Base-by-base conservation (phyloP, 1,140 invertebrate species). In the Ceratoteleas bidentatus region DNA sequence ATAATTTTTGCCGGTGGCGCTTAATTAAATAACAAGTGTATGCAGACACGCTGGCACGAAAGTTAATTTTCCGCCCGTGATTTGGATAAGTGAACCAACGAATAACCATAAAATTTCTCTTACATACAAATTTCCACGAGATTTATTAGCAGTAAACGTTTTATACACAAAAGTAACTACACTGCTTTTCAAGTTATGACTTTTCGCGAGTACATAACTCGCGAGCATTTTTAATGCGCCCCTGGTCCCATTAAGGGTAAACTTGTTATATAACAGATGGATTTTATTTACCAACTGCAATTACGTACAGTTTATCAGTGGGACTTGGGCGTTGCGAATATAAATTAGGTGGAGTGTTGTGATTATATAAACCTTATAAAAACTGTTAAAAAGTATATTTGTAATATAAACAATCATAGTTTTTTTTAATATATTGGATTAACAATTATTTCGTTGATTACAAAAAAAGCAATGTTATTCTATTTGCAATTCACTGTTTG, bases 71-170 rank as follows among this genome's bases (percentile, higher is more conserved):
- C 36, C 34, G 32, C 15, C 34, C 61, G 36, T 54, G 61, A 65
- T 65, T 65, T 65, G 61, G 61, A 65, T 53, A 65, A 65, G 61
- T 53, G 49, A 53, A 53, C 49, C 53, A 33, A 11, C 7, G 61
- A n/a, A 36, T 50, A 53, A 65, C 34, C 34, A 43, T 65, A 53
- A 65, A 65, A 53, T 65, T 40, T 54, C 61, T 53, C 50, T 53
- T 15, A 53, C 14, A 53, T 43, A 65, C 50, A 65, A 65, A 65
- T 53, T 52, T 65, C 16, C 34, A n/a, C 9, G 49, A 65, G 61
- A 65, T 65, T 65, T 65, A 65, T 65, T 65, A 53, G 49, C 61
- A 53, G 53, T 65, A 65, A 65, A 65, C 53, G 49, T 64, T 64
- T 64, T 64, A 50, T 52, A 52, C 60, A 64, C 60, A 24, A 43